Evolutionary conservation across 2,888 invertebrate species (phyloP).

Genomic region (Erpobdella octoculata): DNA sequence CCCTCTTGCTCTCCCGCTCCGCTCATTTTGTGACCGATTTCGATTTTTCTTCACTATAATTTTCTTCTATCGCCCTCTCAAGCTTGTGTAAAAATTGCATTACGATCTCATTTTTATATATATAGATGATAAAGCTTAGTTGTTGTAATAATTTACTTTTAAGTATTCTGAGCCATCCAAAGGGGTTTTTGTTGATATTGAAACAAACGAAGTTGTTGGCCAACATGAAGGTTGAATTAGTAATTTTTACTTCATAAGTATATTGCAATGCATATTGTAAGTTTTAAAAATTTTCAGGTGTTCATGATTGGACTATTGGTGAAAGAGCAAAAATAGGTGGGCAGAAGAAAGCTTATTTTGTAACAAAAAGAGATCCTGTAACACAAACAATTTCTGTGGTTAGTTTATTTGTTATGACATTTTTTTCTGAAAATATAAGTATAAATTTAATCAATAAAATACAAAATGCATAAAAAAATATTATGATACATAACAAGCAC

Average conservation of each 20-base stretch:
- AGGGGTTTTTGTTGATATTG: slow-evolving; percentile 75
- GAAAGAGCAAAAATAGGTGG: slow-evolving; percentile 69
- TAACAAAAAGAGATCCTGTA: slow-evolving; percentile 64
- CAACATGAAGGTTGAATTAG: slow-evolving; percentile 60
- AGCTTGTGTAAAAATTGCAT: too few species aligned
- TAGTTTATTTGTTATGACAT: slow-evolving; percentile 35
- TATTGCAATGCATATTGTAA: too few species aligned
- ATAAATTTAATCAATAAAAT: too few species aligned
- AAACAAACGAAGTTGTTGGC: slow-evolving; percentile 68
- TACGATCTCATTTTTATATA: too few species aligned
- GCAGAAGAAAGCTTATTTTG: slow-evolving; percentile 63
- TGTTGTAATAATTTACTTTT: slow-evolving; percentile 38
- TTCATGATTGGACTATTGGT: slow-evolving; percentile 88
- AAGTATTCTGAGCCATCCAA: slow-evolving; percentile 73
- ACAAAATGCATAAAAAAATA: too few species aligned
- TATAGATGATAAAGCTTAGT: too few species aligned
- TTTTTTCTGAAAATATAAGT: too few species aligned
- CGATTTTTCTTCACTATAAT: too few species aligned
- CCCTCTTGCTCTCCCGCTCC: too few species aligned
- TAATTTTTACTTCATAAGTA: background rate
- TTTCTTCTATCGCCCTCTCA: too few species aligned
- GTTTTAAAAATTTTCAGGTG: slow-evolving; percentile 62
- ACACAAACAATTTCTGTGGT: slow-evolving; percentile 74
- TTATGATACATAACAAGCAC: too few species aligned
- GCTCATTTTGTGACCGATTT: too few species aligned